A percentile compares a stretch with the other conserved stretches of the same genome.
phyloP scores from a whole-genome alignment of 2,888 invertebrate genomes.

The Hoplodrina ambigua region DNA sequence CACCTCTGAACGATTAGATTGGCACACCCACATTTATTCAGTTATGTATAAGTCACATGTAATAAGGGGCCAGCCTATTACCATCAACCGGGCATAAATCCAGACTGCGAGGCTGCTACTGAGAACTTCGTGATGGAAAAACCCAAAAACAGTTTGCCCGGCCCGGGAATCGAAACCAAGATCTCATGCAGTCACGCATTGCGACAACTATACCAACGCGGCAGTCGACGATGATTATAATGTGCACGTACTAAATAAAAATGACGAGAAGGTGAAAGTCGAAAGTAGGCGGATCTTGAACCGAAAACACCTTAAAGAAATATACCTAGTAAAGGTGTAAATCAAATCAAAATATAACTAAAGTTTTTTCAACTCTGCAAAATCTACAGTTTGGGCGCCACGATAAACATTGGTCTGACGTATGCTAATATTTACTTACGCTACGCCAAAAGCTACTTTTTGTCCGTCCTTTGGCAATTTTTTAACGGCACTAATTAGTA shows the following conservation, averaged over 20 bases:
- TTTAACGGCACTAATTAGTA: slow-evolving; percentile 71
- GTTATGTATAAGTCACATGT: no score
- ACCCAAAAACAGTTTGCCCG: no score
- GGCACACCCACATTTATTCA: no score
- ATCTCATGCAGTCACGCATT: no score
- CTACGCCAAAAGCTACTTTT: slow-evolving; percentile 64
- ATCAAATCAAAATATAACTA: slow-evolving; percentile 22
- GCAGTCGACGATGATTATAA: background rate
- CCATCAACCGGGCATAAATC: no score
- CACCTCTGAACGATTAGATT: no score
- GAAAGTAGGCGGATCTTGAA: slow-evolving; percentile 10
- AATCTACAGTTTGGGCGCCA: slow-evolving; percentile 25
- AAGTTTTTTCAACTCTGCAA: slow-evolving; percentile 22
- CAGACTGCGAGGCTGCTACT: no score
- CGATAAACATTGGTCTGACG: slow-evolving; percentile 50
- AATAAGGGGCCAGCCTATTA: no score
- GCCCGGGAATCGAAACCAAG: no score
- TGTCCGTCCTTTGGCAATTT: slow-evolving; percentile 69
- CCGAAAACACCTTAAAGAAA: background rate
- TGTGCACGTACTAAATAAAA: slow-evolving; percentile 9
- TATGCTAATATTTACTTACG: slow-evolving; percentile 65
- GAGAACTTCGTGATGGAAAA: no score
- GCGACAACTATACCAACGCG: no score
- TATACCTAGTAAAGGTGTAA: slow-evolving; percentile 16
- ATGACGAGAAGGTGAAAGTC: slow-evolving; percentile 24